Evolutionary conservation across 2,113 vertebrate species (phyloP).

Genomic region (Hypanus sabinus): DNA sequence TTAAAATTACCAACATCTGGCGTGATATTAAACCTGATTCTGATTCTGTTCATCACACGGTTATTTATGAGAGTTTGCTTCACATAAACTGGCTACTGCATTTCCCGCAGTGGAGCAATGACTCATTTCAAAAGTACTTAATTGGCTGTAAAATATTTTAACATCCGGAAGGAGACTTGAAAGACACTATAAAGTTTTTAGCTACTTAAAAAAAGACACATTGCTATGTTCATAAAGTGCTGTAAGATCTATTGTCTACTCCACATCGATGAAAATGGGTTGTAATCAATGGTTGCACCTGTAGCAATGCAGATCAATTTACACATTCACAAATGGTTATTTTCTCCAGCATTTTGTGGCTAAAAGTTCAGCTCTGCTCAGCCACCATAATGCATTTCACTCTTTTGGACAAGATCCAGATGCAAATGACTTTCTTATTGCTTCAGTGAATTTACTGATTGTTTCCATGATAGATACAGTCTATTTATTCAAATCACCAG

Average conservation of each 20-base stretch:
- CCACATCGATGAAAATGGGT: neutral
- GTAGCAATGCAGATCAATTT: neutral
- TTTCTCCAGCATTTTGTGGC: neutral
- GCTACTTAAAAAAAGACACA: neutral
- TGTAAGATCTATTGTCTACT: neutral
- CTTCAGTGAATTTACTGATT: slow-evolving; percentile 30
- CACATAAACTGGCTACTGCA: no score
- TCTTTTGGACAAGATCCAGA: neutral
- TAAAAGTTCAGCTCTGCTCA: neutral
- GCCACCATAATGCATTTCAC: neutral
- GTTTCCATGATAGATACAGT: neutral
- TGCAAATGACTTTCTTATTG: slow-evolving; percentile 5
- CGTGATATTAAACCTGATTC: no score
- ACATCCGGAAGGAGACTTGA: no score
- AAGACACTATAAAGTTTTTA: neutral
- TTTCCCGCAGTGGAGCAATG: no score
- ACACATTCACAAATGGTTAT: neutral
- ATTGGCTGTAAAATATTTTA: no score
- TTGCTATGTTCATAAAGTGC: neutral
- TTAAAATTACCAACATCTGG: no score
- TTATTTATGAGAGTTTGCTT: no score
- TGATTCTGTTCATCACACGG: no score
- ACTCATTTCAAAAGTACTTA: no score
- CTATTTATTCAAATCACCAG: slow-evolving; percentile 33
- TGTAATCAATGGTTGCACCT: neutral